Evolutionary conservation across 2,797 vertebrate species (phyloP).

Genomic region (Peromyscus nudipes): DNA sequence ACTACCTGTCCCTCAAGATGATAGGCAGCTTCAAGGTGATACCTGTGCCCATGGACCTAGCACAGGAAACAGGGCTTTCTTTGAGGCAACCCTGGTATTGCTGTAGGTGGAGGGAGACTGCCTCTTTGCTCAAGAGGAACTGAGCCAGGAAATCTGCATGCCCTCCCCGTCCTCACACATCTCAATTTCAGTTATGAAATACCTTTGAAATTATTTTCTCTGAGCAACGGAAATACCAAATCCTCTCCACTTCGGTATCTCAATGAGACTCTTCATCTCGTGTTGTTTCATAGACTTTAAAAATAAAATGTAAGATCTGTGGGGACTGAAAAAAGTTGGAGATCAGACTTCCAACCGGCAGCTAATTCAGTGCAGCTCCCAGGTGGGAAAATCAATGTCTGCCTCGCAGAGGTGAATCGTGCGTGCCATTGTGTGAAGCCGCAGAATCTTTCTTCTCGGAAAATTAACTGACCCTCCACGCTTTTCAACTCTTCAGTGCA

Average conservation of each 20-base stretch:
- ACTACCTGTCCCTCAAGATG: background rate
- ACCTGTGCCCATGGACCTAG: background rate
- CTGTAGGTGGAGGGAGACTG: accelerated
- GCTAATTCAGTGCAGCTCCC: constrained; percentile 18
- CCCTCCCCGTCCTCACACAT: accelerated
- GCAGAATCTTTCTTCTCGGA: background rate
- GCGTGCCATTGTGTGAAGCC: background rate
- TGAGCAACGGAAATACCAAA: background rate
- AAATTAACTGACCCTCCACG: constrained; percentile 56
- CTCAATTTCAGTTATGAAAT: background rate
- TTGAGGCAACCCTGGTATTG: background rate
- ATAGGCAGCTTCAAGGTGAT: background rate
- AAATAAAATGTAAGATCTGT: constrained; percentile 68
- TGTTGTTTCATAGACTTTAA: constrained; percentile 64
- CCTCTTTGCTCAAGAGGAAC: background rate
- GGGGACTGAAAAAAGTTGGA: constrained; percentile 10
- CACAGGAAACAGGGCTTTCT: background rate
- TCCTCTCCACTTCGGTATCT: constrained; percentile 1
- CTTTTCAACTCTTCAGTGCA: background rate
- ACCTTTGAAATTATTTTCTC: constrained; percentile 36
- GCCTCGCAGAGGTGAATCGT: background rate
- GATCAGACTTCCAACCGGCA: constrained; percentile 37
- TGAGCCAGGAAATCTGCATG: background rate
- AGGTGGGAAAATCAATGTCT: constrained; percentile 52
- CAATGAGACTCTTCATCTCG: constrained; percentile 58